These are phyloP conservation scores for Eueides isabella DNA, from an alignment of 1,140 invertebrate species.

Conservation along the genomic window DNA sequence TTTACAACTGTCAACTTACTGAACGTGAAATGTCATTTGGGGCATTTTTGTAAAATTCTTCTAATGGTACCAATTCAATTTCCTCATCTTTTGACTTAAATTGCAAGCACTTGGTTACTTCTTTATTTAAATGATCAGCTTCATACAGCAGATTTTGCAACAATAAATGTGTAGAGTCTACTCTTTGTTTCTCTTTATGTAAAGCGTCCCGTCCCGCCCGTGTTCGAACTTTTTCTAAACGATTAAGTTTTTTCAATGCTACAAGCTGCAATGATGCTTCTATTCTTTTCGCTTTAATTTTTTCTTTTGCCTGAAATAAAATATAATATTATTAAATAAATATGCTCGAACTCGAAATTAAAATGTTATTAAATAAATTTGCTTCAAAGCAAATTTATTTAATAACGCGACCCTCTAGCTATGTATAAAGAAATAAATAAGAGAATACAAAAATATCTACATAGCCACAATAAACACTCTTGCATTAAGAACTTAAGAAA, in stretches of 20 bases:
- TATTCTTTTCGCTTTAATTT: slow-evolving; percentile 86
- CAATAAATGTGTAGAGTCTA: slow-evolving; percentile 94
- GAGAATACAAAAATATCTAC: no score
- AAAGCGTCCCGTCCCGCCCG: slow-evolving; percentile 91
- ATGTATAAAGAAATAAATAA: no score
- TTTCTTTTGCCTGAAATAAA: slow-evolving; percentile 82
- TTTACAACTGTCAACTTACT: slow-evolving; percentile 76
- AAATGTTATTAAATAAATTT: not conserved
- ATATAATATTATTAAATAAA: not conserved
- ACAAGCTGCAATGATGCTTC: slow-evolving; percentile 89
- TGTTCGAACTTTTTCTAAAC: slow-evolving; percentile 93
- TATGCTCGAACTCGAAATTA: slow-evolving; percentile 50
- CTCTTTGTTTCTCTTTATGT: slow-evolving; percentile 90
- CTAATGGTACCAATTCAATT: slow-evolving; percentile 92
- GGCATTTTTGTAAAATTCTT: slow-evolving; percentile 93
- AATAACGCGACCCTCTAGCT: no score
- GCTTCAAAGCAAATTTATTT: no score
- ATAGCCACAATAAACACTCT: no score
- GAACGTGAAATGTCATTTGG: slow-evolving; percentile 87
- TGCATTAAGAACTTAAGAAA: no score
- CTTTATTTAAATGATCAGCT: slow-evolving; percentile 95
- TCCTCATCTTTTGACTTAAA: slow-evolving; percentile 98
- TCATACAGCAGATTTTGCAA: slow-evolving; percentile 98
- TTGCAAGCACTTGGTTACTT: slow-evolving; percentile 96
- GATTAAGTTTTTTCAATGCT: slow-evolving; percentile 93